phyloP scores from a whole-genome alignment of 2,113 vertebrate genomes.

The Melanocharis versteri region DNA sequence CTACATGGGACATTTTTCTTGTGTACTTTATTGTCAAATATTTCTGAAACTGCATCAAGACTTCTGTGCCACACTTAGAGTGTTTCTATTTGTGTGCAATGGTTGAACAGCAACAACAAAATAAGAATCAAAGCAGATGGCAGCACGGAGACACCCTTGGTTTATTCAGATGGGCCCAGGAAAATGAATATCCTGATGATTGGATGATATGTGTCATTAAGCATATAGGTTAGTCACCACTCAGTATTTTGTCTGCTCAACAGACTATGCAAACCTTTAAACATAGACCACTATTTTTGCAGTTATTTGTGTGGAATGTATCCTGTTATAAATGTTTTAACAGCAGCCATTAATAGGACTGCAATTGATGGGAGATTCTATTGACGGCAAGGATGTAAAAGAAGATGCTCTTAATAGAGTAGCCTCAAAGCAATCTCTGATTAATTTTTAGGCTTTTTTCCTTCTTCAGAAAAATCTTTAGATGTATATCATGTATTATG shows the following conservation, averaged over 20 bases:
- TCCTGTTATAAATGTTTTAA: not conserved
- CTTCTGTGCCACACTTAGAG: not conserved
- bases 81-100: not conserved
- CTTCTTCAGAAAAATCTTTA: not conserved
- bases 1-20: not conserved
- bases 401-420: not conserved
- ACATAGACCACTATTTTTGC: not conserved
- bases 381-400: not conserved
- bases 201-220: conserved; percentile 7
- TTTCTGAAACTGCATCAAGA: not conserved
- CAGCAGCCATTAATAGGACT: not conserved
- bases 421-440: not conserved
- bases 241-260: conserved; percentile 30
- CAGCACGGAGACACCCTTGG: not conserved
- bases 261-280: not conserved
- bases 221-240: conserved; percentile 12
- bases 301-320: not conserved
- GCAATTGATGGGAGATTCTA: not conserved
- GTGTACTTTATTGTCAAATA: not conserved
- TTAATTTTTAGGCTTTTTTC: not conserved
- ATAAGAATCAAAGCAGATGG: conserved; percentile 26
- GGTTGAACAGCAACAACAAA: conserved; percentile 18
- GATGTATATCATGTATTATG: not conserved
- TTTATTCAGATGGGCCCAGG: conserved; percentile 8
- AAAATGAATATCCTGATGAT: conserved; percentile 22